phyloP scores from a whole-genome alignment of 1,140 invertebrate genomes.

The Drosophila parabipectinata region DNA sequence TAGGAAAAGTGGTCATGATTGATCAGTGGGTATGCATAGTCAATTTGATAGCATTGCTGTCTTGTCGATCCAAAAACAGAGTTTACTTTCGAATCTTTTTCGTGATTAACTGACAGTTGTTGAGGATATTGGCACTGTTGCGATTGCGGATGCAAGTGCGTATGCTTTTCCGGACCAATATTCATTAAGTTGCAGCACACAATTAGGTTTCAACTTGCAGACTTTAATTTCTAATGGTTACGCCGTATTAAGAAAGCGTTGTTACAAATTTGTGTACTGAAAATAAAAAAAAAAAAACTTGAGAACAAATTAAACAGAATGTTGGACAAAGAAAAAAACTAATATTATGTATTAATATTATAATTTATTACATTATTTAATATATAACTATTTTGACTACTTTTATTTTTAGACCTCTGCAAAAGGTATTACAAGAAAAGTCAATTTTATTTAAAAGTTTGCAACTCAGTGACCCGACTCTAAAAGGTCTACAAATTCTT shows the following conservation, averaged over 20 bases:
- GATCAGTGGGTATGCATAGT: slow-evolving; percentile 57
- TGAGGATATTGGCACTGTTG: slow-evolving; percentile 38
- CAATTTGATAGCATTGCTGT: slow-evolving; percentile 37
- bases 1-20: slow-evolving; percentile 42
- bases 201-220: slow-evolving; percentile 45
- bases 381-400: too few species aligned
- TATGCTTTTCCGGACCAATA: slow-evolving; percentile 72
- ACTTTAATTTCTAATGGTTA: slow-evolving; percentile 30
- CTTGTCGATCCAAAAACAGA: slow-evolving; percentile 4
- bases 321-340: not conserved
- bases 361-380: too few species aligned
- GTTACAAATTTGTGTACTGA: not conserved
- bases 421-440: too few species aligned
- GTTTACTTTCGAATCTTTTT: not conserved
- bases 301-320: not conserved
- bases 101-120: slow-evolving; percentile 18
- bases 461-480: too few species aligned
- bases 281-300: not conserved
- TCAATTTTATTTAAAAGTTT: too few species aligned
- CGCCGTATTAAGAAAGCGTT: not conserved
- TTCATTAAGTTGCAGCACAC: slow-evolving; percentile 68
- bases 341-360: too few species aligned
- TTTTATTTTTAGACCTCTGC: too few species aligned
- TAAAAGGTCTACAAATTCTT: too few species aligned
- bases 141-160: slow-evolving; percentile 54